Percentiles rank a stretch among this genome's conserved stretches.
Conservation (phyloP, 2,888 invertebrate species). For the Caenorhabditis sinica region DNA sequence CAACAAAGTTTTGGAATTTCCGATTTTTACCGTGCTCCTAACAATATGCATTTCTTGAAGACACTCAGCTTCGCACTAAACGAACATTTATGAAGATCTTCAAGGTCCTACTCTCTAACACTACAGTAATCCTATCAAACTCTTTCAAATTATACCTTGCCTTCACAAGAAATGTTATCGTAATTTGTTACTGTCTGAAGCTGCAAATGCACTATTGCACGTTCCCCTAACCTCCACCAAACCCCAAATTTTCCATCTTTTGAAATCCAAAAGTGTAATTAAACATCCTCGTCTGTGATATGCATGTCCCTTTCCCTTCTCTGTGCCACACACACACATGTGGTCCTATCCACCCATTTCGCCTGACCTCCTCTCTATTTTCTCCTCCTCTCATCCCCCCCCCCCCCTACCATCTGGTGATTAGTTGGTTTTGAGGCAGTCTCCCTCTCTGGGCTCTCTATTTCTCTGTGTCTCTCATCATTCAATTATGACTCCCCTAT, state of each 20-base stretch:
- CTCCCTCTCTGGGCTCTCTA: constrained; percentile 15
- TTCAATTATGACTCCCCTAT: constrained; percentile 24
- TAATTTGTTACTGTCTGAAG: too few species aligned
- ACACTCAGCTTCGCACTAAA: too few species aligned
- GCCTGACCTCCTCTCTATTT: constrained; percentile 11
- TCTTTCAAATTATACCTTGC: too few species aligned
- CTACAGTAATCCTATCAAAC: too few species aligned
- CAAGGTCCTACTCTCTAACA: too few species aligned
- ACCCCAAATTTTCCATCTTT: constrained; percentile 3
- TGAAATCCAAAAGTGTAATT: constrained; percentile 34
- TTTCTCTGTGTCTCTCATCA: not conserved
- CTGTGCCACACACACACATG: constrained; percentile 31
- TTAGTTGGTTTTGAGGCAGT: constrained; percentile 28
- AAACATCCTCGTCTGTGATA: constrained; percentile 44
- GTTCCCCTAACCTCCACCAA: not conserved
- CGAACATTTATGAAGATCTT: too few species aligned
- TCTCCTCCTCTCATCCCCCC: not conserved
- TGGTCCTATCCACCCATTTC: constrained; percentile 32
- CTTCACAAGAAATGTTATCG: too few species aligned
- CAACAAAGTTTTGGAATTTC: too few species aligned
- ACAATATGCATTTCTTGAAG: too few species aligned
- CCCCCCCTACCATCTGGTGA: constrained; percentile 48
- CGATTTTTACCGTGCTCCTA: too few species aligned
- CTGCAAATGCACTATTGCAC: too few species aligned
- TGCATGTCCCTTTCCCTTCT: constrained; percentile 41